phyloP scores from a whole-genome alignment of 2,888 invertebrate species.

The Kuschelorhynchus macadamiae region DNA sequence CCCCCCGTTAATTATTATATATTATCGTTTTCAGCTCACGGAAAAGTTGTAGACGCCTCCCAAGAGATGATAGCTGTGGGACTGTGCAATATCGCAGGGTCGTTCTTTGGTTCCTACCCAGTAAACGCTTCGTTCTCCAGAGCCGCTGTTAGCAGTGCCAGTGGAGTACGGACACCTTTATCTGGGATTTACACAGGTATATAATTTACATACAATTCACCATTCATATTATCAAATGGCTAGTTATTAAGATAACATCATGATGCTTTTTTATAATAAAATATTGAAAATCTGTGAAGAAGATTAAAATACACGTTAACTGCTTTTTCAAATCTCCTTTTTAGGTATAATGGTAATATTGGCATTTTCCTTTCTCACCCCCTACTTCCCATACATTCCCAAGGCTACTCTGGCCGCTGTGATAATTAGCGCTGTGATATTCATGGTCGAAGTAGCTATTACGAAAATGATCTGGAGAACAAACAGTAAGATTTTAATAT shows the following conservation, averaged over 20 bases:
- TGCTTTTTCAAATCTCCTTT: no score
- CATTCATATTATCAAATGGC: no score
- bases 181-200: slow-evolving; percentile 82
- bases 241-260: not conserved
- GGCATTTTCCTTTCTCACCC: slow-evolving; percentile 80
- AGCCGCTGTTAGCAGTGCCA: slow-evolving; percentile 85
- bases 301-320: no score
- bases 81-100: slow-evolving; percentile 80
- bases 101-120: slow-evolving; percentile 85
- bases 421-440: slow-evolving; percentile 80
- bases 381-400: slow-evolving; percentile 82
- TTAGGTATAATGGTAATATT: slow-evolving; percentile 74
- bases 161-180: slow-evolving; percentile 82
- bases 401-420: slow-evolving; percentile 79
- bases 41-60: slow-evolving; percentile 81
- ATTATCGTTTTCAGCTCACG: slow-evolving; percentile 74
- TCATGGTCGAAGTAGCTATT: slow-evolving; percentile 79
- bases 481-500: slow-evolving; percentile 76
- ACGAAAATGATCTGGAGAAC: slow-evolving; percentile 76
- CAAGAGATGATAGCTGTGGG: slow-evolving; percentile 87
- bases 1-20: no score
- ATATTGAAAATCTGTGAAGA: no score
- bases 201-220: not conserved
- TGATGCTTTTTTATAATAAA: no score
- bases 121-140: slow-evolving; percentile 82